Base-by-base conservation (phyloP, 2,888 invertebrate species). In the Bembecia ichneumoniformis region DNA sequence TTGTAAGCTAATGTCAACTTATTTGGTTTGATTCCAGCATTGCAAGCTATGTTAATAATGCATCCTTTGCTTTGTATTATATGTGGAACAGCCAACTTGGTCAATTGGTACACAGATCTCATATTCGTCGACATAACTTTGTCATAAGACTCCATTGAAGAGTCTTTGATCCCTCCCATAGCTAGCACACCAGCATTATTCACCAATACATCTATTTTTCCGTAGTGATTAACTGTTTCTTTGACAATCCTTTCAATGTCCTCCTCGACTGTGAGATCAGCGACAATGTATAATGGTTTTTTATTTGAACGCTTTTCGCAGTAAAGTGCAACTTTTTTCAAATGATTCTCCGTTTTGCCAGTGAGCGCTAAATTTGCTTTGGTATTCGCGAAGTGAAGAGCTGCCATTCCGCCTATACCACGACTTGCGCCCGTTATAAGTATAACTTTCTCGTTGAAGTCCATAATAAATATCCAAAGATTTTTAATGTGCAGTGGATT, bases 1-100 rank as follows among this genome's bases (percentile, higher is more conserved):
- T 92, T 92, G 76, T 99, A 99, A 0, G 96, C 92, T 49, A 97
- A 74, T 1, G 96, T 91, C 56, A 93, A 93, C 0, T 96, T 91
- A 51, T 71, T 80, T 0, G 78, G 62, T 88, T 92, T 77, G 66
- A 88, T 58, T 15, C 98, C 96, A 58, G 92, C 91, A 2, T 97
- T 93, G 71, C 96, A 96, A 3, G 97, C 97, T 0, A 97, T 92
- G 72, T 98, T 98, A 0, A 99, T 94, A 58, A 97, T 92, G 58
- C 91, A 94, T 15, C 97, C 96, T 77, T 95, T 93, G 0, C 90
- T 90, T 71, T 90, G 82, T 9, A 94, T 89, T 15, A 98, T 82
- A 78, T 96, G 91, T 0, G 97, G 97, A 0, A 94, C 91, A 15
- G 94, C 94, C 47, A 96, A 69, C 90, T 92, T 93, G 0, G 96